phyloP scores from a whole-genome alignment of 1,140 invertebrate genomes.

The Trichonephila clavata region DNA sequence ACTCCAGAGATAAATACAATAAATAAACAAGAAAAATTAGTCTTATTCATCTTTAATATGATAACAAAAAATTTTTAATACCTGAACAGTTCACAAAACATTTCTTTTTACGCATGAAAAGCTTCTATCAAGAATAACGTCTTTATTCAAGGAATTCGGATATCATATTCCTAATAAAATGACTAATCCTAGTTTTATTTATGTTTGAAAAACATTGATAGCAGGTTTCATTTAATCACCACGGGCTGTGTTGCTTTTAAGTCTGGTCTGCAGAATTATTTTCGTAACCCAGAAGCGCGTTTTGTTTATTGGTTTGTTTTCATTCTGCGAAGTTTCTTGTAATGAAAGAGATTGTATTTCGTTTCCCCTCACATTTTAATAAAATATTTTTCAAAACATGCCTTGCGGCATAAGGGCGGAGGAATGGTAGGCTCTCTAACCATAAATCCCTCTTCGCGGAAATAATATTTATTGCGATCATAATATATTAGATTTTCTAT shows the following conservation, averaged over 20 bases:
- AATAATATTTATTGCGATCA: slow-evolving; percentile 71
- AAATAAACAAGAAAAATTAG: background rate
- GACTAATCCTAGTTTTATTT: slow-evolving; percentile 24
- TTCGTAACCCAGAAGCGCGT: background rate
- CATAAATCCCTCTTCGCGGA: slow-evolving; percentile 35
- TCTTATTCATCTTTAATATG: background rate
- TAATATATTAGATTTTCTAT: slow-evolving; percentile 67
- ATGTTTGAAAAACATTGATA: slow-evolving; percentile 33
- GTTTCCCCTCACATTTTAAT: slow-evolving; percentile 60
- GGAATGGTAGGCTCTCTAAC: background rate
- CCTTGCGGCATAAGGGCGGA: slow-evolving; percentile 33
- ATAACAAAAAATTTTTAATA: background rate
- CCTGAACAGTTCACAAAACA: background rate
- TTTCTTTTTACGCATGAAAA: background rate
- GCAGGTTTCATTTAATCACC: slow-evolving; percentile 53
- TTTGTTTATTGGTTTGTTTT: slow-evolving; percentile 51
- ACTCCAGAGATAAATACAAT: background rate
- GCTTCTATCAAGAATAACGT: background rate
- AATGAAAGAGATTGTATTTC: slow-evolving; percentile 63
- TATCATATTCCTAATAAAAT: background rate
- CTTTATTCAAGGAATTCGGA: background rate
- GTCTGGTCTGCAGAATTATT: background rate
- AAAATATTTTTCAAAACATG: slow-evolving; percentile 65
- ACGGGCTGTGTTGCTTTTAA: background rate
- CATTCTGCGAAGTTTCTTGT: slow-evolving; percentile 43